phyloP scores from a whole-genome alignment of 2,888 invertebrate genomes.

The Rhyacophila evoluta region DNA sequence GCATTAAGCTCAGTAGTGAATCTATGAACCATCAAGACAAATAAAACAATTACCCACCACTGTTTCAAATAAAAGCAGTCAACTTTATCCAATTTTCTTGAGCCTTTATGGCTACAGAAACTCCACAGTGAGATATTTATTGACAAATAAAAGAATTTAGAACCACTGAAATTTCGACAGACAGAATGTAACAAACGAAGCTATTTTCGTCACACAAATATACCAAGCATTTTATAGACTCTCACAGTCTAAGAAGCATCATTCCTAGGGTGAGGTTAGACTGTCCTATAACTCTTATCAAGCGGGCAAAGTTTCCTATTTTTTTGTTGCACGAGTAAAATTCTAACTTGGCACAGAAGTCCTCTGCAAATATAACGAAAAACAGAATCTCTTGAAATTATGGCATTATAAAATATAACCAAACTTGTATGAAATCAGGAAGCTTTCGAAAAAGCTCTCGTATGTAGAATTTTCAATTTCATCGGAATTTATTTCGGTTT shows the following conservation, averaged over 20 bases:
- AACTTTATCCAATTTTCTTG: slow-evolving; percentile 39
- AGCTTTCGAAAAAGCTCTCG: neutral
- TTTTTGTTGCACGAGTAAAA: neutral
- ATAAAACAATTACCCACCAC: too few species aligned
- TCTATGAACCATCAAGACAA: too few species aligned
- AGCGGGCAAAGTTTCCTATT: slow-evolving; percentile 8
- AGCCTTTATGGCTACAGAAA: slow-evolving; percentile 37
- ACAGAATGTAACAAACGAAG: slow-evolving; percentile 25
- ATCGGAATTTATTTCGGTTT: slow-evolving; percentile 30
- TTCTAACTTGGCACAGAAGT: neutral
- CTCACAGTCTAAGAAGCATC: slow-evolving; percentile 38
- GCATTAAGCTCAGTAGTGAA: too few species aligned
- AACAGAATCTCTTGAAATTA: slow-evolving; percentile 32
- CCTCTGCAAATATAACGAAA: neutral
- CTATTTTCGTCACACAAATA: neutral
- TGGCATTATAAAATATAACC: slow-evolving; percentile 20
- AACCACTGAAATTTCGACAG: slow-evolving; percentile 13
- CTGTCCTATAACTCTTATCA: slow-evolving; percentile 23
- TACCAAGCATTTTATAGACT: neutral
- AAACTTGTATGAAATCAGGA: slow-evolving; percentile 7
- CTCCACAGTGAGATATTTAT: slow-evolving; percentile 42
- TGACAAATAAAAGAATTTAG: slow-evolving; percentile 43
- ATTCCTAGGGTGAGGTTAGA: neutral
- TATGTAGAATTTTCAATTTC: slow-evolving; percentile 44
- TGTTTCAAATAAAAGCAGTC: neutral